Conservation (phyloP, 1,140 invertebrate species). For the Temnothorax longispinosus region DNA sequence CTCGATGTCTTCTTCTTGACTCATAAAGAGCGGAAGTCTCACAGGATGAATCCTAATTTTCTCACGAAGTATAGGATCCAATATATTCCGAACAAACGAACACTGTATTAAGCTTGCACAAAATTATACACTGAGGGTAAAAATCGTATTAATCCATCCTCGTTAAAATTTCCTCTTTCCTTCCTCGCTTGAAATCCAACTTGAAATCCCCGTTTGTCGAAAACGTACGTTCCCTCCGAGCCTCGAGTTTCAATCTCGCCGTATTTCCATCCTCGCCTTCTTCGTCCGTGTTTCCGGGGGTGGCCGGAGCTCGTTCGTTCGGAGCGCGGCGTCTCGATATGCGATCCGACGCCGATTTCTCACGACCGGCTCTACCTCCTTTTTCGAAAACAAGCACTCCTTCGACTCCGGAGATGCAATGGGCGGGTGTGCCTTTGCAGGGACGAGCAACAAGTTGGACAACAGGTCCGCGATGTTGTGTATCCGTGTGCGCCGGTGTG, state of each 20-base stretch:
- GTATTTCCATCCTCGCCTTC: slow-evolving; percentile 1
- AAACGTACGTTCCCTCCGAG: background rate
- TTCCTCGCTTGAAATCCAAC: background rate
- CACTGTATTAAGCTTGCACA: background rate
- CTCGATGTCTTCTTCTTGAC: background rate
- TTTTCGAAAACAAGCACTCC: slow-evolving; percentile 64
- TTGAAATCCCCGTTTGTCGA: background rate
- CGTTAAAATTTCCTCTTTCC: background rate
- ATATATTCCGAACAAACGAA: background rate
- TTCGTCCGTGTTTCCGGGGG: slow-evolving; percentile 26
- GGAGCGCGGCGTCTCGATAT: slow-evolving; percentile 5
- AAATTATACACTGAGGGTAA: background rate
- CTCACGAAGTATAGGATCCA: background rate
- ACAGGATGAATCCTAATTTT: background rate
- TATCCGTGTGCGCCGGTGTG: slow-evolving; percentile 76
- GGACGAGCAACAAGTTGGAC: slow-evolving; percentile 83
- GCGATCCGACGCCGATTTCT: background rate
- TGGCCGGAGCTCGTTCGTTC: background rate
- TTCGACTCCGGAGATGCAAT: slow-evolving; percentile 54
- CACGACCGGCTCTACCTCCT: slow-evolving; percentile 9
- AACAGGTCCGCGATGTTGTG: slow-evolving; percentile 83
- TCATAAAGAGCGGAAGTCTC: background rate
- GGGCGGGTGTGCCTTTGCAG: slow-evolving; percentile 73
- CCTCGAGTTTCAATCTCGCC: background rate
- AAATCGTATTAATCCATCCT: background rate